Conservation (phyloP, 2,888 invertebrate genomes). For the Trichogramma dendrolimi region DNA sequence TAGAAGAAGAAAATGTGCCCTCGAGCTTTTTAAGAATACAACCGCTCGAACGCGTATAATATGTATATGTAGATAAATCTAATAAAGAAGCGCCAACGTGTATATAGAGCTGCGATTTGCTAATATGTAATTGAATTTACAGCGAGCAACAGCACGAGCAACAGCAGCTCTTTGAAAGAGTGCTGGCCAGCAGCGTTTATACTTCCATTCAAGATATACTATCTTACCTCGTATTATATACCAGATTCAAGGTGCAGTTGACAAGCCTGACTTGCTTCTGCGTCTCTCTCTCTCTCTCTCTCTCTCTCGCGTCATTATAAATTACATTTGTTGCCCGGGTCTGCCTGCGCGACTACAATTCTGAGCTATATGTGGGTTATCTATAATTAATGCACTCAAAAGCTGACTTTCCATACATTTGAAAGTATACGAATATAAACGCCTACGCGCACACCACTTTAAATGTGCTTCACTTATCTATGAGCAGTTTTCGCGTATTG, state of each 20-base stretch:
- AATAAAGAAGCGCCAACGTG: slow-evolving; percentile 3
- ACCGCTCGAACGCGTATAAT: background rate
- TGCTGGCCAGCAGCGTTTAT: too few species aligned
- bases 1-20: slow-evolving; percentile 20
- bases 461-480: too few species aligned
- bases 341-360: background rate
- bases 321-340: background rate
- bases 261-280: slow-evolving; percentile 4
- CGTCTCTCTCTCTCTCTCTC: slow-evolving; percentile 8
- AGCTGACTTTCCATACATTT: too few species aligned
- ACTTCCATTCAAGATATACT: too few species aligned
- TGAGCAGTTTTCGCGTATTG: too few species aligned
- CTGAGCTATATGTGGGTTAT: too few species aligned
- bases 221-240: too few species aligned
- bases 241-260: too few species aligned
- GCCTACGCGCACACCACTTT: too few species aligned
- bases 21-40: slow-evolving; percentile 6
- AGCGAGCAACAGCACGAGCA: slow-evolving; percentile 21
- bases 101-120: slow-evolving; percentile 33
- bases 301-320: slow-evolving; percentile 2
- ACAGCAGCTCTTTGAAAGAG: too few species aligned
- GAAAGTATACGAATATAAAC: too few species aligned
- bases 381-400: too few species aligned
- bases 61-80: slow-evolving; percentile 10
- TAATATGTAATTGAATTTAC: slow-evolving; percentile 48